Evolutionary conservation across 2,888 invertebrate genomes (phyloP), one percentile per base, ranked within the genome.

Genomic region (Gnatocerus cornutus): DNA sequence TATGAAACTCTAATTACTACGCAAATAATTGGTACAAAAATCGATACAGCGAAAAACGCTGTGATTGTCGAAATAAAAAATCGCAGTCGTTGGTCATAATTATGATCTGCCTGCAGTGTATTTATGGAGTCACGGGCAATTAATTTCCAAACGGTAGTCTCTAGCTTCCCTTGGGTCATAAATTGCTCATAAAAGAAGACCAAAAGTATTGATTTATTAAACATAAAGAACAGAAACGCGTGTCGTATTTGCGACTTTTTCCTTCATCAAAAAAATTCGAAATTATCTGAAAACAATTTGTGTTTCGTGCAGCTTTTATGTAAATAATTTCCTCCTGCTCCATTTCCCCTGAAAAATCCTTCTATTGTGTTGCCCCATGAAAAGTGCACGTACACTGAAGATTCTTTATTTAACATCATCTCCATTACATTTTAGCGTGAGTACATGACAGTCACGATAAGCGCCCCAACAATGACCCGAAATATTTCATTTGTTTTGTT

Each of bases 401-500:
- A 50, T 50, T 50, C 59, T 59, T 52, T 52, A 69, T 69, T 69
- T 69, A 43, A 65, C 58, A 59, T 53, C 64, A 41, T 37, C 69
- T 69, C 69, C 37, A 69, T 69, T 69, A 69, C 69, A 37, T 52
- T 46, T 59, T 53, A 29, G 61, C 53, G 59, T 59, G 69, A 69
- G 55, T 69, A 58, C 65, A 69, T 69, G 69, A 69, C 69, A 65
- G 69, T 65, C 43, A 65, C 59, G 65, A 69, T 69, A 69, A 69
- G 69, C 69, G 64, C n/a, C 21, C 45, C 16, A 69, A 69, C 69
- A 69, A 69, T 69, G 65, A 59, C 14, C 13, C 14, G 45, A 53
- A 69, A 69, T 69, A 65, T 65, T 69, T 69, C 69, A 69, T 69
- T 69, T 61, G 59, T 58, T 65, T 53, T 65, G 65, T 69, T 69